Evolutionary conservation across 2,797 vertebrate genomes (phyloP).

Genomic region (Neoniphon sammara): DNA sequence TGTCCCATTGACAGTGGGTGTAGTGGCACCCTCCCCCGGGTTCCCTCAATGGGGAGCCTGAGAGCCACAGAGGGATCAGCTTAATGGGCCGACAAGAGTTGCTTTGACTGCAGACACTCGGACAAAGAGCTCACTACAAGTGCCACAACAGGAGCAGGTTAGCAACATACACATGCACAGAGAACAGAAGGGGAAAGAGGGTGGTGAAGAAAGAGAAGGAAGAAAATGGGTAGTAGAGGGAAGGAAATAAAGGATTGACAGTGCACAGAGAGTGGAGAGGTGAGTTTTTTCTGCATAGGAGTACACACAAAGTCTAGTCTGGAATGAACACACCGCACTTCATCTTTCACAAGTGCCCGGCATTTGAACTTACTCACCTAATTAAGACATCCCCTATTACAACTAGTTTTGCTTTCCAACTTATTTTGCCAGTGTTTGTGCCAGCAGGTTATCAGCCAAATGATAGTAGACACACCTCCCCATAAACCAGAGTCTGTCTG

Average conservation of each 20-base stretch:
- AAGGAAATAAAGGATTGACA: constrained; percentile 5
- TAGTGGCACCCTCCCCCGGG: constrained; percentile 78
- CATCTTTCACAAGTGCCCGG: constrained; percentile 8
- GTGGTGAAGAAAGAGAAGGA: constrained; percentile 12
- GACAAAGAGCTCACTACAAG: constrained; percentile 78
- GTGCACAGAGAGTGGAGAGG: constrained; percentile 6
- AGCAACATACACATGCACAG: constrained; percentile 66
- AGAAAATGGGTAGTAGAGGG: background rate
- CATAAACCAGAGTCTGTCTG: constrained; percentile 50
- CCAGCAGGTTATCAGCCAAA: constrained; percentile 3
- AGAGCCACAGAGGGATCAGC: constrained; percentile 80
- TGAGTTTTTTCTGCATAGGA: background rate
- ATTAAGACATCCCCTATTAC: background rate
- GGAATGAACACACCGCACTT: background rate
- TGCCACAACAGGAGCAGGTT: constrained; percentile 71
- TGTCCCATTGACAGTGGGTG: constrained; percentile 74
- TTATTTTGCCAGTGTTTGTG: background rate
- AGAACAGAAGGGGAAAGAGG: constrained; percentile 28
- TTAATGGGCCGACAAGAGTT: constrained; percentile 82
- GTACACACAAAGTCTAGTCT: too few species aligned
- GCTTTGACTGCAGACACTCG: constrained; percentile 81
- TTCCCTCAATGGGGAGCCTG: constrained; percentile 76
- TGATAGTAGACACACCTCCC: constrained; percentile 31
- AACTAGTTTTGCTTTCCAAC: background rate
- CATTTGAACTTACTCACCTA: constrained; percentile 10